A percentile compares a stretch with the other conserved stretches of the same genome.
Conservation (phyloP, 2,113 vertebrate genomes). For the Lipotes vexillifer region DNA sequence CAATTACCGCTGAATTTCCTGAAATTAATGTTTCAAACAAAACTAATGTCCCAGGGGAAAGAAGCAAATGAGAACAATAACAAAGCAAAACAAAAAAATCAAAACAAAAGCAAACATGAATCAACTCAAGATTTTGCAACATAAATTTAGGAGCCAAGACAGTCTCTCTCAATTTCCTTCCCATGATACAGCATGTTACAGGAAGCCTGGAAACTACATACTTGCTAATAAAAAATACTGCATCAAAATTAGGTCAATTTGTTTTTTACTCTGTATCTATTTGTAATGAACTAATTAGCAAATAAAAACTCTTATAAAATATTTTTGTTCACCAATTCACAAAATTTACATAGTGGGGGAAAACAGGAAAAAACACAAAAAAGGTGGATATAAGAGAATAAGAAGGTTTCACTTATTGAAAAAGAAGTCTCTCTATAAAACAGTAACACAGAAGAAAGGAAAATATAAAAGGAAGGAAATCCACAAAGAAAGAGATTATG, state of each 20-base stretch:
- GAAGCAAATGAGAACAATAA: constrained; percentile 16
- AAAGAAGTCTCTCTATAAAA: background rate
- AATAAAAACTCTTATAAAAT: background rate
- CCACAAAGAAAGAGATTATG: background rate
- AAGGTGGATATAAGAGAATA: background rate
- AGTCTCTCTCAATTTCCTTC: constrained; percentile 37
- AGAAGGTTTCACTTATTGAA: background rate
- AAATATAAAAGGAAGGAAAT: background rate
- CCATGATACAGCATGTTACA: constrained; percentile 14
- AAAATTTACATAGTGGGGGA: background rate
- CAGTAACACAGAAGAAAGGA: background rate
- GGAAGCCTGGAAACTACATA: constrained; percentile 28
- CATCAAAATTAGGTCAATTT: background rate
- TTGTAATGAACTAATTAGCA: background rate
- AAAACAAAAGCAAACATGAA: constrained; percentile 39
- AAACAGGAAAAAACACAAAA: background rate
- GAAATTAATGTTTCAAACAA: constrained; percentile 23
- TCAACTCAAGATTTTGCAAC: constrained; percentile 8
- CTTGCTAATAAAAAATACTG: background rate
- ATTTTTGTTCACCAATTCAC: background rate
- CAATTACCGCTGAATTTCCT: constrained; percentile 11
- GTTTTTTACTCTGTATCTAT: background rate
- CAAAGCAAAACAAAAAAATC: constrained; percentile 21
- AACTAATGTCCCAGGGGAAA: background rate
- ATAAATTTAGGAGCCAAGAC: constrained; percentile 2